Percentiles rank a stretch among this genome's conserved stretches.
Evolutionary conservation across 2,113 vertebrate species (phyloP).

Genomic region (Thermophis baileyi): DNA sequence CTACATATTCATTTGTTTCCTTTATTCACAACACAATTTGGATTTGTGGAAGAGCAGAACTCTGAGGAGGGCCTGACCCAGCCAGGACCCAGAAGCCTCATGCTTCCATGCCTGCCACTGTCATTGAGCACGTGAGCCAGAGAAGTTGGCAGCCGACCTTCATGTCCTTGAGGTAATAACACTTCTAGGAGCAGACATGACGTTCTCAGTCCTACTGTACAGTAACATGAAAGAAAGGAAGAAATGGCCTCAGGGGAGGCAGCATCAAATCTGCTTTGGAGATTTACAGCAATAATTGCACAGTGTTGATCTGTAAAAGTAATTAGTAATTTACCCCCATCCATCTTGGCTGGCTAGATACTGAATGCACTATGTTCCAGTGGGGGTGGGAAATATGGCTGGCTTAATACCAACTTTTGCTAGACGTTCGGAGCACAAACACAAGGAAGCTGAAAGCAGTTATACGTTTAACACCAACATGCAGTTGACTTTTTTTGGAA

Average conservation of each 20-base stretch:
- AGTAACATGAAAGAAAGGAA: fast-evolving
- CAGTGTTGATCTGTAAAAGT: slow-evolving; percentile 61
- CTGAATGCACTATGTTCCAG: not conserved
- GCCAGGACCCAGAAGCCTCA: not conserved
- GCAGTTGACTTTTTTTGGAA: not conserved
- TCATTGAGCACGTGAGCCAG: not conserved
- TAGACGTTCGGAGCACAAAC: not conserved
- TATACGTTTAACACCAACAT: not conserved
- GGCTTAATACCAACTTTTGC: not conserved
- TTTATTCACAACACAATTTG: not conserved
- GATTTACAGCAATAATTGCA: slow-evolving; percentile 36
- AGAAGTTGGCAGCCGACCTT: not conserved
- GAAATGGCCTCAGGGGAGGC: not conserved
- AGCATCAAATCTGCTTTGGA: slow-evolving; percentile 3
- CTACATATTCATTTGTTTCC: not conserved
- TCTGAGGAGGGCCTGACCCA: not conserved
- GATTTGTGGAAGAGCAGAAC: not conserved
- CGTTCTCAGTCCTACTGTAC: not conserved
- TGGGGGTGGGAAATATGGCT: not conserved
- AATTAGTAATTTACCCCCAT: slow-evolving; percentile 5
- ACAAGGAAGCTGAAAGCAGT: not conserved
- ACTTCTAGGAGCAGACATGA: slow-evolving; percentile 32
- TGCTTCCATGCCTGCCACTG: not conserved
- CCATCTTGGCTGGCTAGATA: not conserved
- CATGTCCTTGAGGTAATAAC: not conserved